Percentiles rank a stretch among this genome's conserved stretches.
phyloP scores from a whole-genome alignment of 2,797 vertebrate genomes.

The Macroramphosus scolopax region DNA sequence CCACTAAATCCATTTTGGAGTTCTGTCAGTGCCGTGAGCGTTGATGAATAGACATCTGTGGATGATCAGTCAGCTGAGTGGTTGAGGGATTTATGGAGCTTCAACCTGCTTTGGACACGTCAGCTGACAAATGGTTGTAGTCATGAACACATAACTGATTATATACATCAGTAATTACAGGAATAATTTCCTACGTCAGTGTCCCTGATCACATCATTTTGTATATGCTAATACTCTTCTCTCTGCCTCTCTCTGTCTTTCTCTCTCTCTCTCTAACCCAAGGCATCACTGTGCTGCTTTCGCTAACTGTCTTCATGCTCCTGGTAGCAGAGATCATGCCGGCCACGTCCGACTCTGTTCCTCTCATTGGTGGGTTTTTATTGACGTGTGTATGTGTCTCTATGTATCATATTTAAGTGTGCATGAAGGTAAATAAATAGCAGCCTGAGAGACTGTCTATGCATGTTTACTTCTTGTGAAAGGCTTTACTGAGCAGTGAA shows the following conservation, averaged over 20 bases:
- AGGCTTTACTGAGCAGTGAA: neutral
- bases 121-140: constrained; percentile 46
- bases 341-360: constrained; percentile 90
- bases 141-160: constrained; percentile 43
- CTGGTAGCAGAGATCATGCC: constrained; percentile 96
- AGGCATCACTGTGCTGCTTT: constrained; percentile 92
- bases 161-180: constrained; percentile 42
- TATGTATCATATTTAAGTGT: constrained; percentile 3
- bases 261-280: too few species aligned
- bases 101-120: too few species aligned
- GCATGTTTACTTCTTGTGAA: constrained; percentile 2
- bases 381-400: constrained; percentile 8
- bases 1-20: too few species aligned
- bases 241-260: constrained; percentile 31
- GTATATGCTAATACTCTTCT: constrained; percentile 33
- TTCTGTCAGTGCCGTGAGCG: constrained; percentile 16
- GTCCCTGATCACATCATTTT: constrained; percentile 43
- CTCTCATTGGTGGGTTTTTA: constrained; percentile 85
- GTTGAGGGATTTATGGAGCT: constrained; percentile 26
- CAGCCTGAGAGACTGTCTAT: too few species aligned
- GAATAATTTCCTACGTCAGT: constrained; percentile 41
- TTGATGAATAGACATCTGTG: constrained; percentile 26
- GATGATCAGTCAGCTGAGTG: constrained; percentile 13
- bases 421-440: too few species aligned
- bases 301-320: constrained; percentile 91